These are phyloP conservation scores for Chrysopilus asiliformis DNA, from an alignment of 2,888 invertebrate genomes.

Conservation along the genomic window DNA sequence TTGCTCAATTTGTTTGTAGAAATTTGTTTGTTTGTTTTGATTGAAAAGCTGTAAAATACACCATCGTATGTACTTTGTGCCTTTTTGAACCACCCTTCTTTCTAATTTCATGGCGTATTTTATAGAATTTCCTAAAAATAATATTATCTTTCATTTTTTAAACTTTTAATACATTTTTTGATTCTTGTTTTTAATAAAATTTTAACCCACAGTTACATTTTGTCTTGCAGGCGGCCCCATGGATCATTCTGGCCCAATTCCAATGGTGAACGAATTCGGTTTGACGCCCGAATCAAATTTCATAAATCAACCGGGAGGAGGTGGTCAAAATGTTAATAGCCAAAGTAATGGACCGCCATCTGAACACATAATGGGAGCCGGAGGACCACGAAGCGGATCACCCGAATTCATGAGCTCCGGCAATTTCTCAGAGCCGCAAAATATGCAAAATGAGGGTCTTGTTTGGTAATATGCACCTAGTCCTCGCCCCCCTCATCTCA, in stretches of 20 bases:
- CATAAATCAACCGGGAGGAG: constrained; percentile 38
- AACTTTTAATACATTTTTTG: neutral
- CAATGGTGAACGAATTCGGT: constrained; percentile 67
- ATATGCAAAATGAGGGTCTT: constrained; percentile 57
- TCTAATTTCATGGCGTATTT: too few relatives aligned
- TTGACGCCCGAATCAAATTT: constrained; percentile 49
- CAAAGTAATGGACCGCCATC: constrained; percentile 39
- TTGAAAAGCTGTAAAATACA: too few relatives aligned
- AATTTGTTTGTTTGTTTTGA: too few relatives aligned
- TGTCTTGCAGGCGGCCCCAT: constrained; percentile 49
- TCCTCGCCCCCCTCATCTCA: neutral
- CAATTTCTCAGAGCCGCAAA: constrained; percentile 52
- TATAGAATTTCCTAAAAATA: neutral
- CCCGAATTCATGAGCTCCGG: constrained; percentile 56
- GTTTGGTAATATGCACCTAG: constrained; percentile 46
- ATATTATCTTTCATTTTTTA: neutral
- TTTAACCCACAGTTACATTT: constrained; percentile 8
- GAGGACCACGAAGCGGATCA: constrained; percentile 57
- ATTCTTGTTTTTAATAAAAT: constrained; percentile 7
- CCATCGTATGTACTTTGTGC: too few relatives aligned
- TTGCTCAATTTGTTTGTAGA: too few relatives aligned
- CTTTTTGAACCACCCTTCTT: too few relatives aligned
- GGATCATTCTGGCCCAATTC: constrained; percentile 52
- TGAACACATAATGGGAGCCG: constrained; percentile 44
- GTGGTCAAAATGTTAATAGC: constrained; percentile 32